Conservation (phyloP, 2,888 invertebrate genomes). For the Himalopsyche japonica region DNA sequence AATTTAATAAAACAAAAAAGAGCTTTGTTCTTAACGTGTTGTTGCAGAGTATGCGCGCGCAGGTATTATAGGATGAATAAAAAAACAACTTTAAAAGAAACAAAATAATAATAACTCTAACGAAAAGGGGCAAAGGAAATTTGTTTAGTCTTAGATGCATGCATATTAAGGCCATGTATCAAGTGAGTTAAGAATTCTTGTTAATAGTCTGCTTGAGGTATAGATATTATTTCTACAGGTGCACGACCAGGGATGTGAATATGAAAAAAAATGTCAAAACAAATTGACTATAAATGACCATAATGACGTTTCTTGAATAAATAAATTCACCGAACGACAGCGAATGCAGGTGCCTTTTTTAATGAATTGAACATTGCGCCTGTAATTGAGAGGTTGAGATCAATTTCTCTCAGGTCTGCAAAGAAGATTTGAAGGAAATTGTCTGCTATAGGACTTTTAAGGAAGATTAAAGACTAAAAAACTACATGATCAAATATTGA, state of each 20-base stretch:
- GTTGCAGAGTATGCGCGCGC: not conserved
- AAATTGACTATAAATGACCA: not conserved
- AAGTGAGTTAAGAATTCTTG: slow-evolving; percentile 17
- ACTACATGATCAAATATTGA: too few species aligned
- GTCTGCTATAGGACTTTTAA: too few species aligned
- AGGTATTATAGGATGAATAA: not conserved
- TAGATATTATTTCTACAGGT: not conserved
- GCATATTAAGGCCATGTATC: slow-evolving; percentile 29
- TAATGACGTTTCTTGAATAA: not conserved
- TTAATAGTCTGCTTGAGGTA: slow-evolving; percentile 12
- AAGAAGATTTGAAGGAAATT: too few species aligned
- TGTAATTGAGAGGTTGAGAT: too few species aligned
- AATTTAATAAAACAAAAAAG: too few species aligned
- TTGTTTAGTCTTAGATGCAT: slow-evolving; percentile 30
- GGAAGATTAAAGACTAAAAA: too few species aligned
- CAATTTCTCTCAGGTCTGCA: too few species aligned
- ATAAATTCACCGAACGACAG: not conserved
- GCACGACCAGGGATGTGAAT: not conserved
- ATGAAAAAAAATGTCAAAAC: not conserved
- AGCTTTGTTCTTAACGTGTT: not conserved
- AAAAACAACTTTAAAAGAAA: slow-evolving; percentile 10
- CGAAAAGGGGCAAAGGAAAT: slow-evolving; percentile 31
- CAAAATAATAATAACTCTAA: slow-evolving; percentile 2
- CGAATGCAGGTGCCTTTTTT: too few species aligned
- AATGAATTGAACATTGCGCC: too few species aligned